These are phyloP conservation scores for Folsomia candida DNA, from an alignment of 2,888 invertebrate genomes.

Conservation along the genomic window DNA sequence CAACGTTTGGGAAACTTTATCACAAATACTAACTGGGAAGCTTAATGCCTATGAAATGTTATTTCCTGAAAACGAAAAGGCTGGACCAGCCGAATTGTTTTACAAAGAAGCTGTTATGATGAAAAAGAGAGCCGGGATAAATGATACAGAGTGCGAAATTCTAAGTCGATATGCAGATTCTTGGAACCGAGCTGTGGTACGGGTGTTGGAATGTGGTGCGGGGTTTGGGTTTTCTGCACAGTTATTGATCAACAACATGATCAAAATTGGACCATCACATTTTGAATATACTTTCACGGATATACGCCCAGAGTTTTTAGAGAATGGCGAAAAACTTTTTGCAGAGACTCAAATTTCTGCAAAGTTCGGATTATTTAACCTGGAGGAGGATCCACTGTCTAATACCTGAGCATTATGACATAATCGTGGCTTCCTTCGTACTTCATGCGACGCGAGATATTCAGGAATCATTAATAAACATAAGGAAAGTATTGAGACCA, in stretches of 20 bases:
- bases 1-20: conserved; percentile 3
- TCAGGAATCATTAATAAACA: conserved; percentile 11
- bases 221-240: conserved; percentile 15
- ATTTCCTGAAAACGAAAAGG: conserved; percentile 20
- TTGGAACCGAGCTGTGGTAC: conserved; percentile 5
- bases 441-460: conserved; percentile 29
- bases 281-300: conserved; percentile 32
- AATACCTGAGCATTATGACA: conserved; percentile 21
- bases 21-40: conserved; percentile 13
- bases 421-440: conserved; percentile 23
- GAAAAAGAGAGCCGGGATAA: not conserved
- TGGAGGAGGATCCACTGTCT: conserved; percentile 23
- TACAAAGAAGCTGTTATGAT: conserved; percentile 1
- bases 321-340: conserved; percentile 24
- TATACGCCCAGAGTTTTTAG: conserved; percentile 19
- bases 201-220: conserved; percentile 21
- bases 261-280: not conserved
- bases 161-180: conserved; percentile 5
- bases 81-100: conserved; percentile 8
- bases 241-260: conserved; percentile 8
- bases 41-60: conserved; percentile 7
- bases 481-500: conserved; percentile 19
- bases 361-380: conserved; percentile 16
- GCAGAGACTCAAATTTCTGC: conserved; percentile 15
- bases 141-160: not conserved